Conservation (phyloP, 2,888 invertebrate species). For the Helicoverpa assulta region DNA sequence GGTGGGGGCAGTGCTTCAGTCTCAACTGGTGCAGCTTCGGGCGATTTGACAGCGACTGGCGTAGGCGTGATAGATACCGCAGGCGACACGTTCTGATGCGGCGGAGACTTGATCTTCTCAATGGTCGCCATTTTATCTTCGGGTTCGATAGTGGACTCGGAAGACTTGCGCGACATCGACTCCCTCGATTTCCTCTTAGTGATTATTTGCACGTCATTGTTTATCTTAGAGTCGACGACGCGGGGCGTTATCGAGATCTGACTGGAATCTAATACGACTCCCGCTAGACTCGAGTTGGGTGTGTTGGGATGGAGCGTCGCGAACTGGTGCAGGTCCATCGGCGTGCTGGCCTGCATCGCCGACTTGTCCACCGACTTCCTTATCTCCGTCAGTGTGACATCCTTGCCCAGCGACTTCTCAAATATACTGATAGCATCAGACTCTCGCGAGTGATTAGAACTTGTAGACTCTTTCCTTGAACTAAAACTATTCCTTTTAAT, state of each 20-base stretch:
- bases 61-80: constrained; percentile 75
- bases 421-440: constrained; percentile 88
- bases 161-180: constrained; percentile 78
- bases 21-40: constrained; percentile 74
- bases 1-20: constrained; percentile 80
- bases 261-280: constrained; percentile 79
- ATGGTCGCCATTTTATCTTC: constrained; percentile 79
- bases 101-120: constrained; percentile 81
- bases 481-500: constrained; percentile 87
- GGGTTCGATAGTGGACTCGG: constrained; percentile 75
- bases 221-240: constrained; percentile 72
- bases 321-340: constrained; percentile 82
- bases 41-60: constrained; percentile 67
- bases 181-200: constrained; percentile 80
- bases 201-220: constrained; percentile 75
- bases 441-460: constrained; percentile 85
- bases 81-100: constrained; percentile 71
- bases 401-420: constrained; percentile 87
- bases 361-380: constrained; percentile 86
- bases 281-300: constrained; percentile 69
- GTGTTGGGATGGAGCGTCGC: constrained; percentile 81
- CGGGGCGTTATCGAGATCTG: constrained; percentile 86
- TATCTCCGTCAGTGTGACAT: constrained; percentile 87
- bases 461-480: constrained; percentile 86
- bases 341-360: constrained; percentile 67